These are phyloP conservation scores for Hiodon tergisus DNA, from an alignment of 2,113 vertebrate genomes.

Conservation along the genomic window DNA sequence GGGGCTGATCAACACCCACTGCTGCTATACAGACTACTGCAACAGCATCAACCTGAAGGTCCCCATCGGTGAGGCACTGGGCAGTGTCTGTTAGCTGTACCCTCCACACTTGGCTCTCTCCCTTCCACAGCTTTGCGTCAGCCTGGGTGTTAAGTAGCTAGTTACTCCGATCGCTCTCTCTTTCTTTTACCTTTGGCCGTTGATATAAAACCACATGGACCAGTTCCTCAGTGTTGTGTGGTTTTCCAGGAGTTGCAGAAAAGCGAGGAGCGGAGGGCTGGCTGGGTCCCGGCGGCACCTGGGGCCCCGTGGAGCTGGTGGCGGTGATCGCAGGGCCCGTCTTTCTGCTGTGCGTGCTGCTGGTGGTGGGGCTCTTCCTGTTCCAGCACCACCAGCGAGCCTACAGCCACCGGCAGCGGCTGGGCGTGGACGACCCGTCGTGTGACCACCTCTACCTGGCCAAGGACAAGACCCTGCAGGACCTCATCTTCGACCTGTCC, in stretches of 20 bases:
- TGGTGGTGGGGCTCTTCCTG: slow-evolving; percentile 75
- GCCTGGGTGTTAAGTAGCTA: too few relatives aligned
- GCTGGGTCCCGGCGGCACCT: slow-evolving; percentile 53
- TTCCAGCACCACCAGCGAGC: slow-evolving; percentile 84
- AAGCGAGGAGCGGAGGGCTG: slow-evolving; percentile 32
- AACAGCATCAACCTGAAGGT: slow-evolving; percentile 85
- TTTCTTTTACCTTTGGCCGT: too few relatives aligned
- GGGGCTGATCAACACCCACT: slow-evolving; percentile 84
- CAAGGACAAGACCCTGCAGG: slow-evolving; percentile 89
- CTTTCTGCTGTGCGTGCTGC: slow-evolving; percentile 79
- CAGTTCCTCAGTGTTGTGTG: too few relatives aligned
- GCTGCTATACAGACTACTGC: slow-evolving; percentile 92
- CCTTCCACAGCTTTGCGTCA: too few relatives aligned
- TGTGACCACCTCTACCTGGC: slow-evolving; percentile 88
- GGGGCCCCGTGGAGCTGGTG: slow-evolving; percentile 86
- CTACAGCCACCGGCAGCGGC: slow-evolving; percentile 83
- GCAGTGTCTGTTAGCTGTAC: neutral
- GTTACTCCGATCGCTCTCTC: too few relatives aligned
- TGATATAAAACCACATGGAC: too few relatives aligned
- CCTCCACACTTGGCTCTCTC: neutral
- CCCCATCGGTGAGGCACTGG: slow-evolving; percentile 67
- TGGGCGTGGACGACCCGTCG: slow-evolving; percentile 88
- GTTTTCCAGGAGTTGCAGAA: slow-evolving; percentile 35
- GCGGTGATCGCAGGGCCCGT: slow-evolving; percentile 81
- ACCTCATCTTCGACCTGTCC: slow-evolving; percentile 92